A percentile compares a stretch with the other conserved stretches of the same genome.
phyloP scores from a whole-genome alignment of 2,888 invertebrate genomes.

The Dicroscelio sp. region DNA sequence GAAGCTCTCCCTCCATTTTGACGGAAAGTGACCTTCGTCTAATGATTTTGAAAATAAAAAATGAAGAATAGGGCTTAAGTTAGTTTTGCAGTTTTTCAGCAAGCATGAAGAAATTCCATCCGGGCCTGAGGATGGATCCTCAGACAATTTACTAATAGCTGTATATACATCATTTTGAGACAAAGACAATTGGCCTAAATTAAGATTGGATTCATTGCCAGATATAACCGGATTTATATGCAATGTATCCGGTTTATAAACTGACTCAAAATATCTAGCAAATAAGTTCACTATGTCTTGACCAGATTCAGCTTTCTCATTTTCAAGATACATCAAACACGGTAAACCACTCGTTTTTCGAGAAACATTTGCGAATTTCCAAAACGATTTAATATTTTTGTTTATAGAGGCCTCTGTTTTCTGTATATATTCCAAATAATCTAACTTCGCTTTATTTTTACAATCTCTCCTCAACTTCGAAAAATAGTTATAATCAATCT shows the following conservation, averaged over 20 bases:
- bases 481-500: background rate
- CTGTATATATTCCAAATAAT: background rate
- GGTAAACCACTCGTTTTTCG: background rate
- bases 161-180: no score
- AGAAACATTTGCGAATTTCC: background rate
- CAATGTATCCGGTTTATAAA: background rate
- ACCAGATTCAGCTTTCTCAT: background rate
- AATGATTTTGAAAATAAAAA: background rate
- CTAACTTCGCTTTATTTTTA: background rate
- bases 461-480: background rate
- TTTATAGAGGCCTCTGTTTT: background rate
- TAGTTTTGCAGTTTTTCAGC: background rate
- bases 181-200: background rate
- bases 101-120: background rate
- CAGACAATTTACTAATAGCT: no score
- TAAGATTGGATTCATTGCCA: background rate
- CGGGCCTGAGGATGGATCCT: background rate
- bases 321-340: background rate
- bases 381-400: background rate
- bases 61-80: background rate
- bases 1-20: background rate
- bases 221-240: background rate
- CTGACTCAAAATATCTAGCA: constrained; percentile 1
- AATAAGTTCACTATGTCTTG: constrained; percentile 1
- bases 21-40: background rate